Evolutionary conservation across 1,140 invertebrate genomes (phyloP), one percentile per base, ranked within the genome.

Genomic region (Camponotus vicinus): DNA sequence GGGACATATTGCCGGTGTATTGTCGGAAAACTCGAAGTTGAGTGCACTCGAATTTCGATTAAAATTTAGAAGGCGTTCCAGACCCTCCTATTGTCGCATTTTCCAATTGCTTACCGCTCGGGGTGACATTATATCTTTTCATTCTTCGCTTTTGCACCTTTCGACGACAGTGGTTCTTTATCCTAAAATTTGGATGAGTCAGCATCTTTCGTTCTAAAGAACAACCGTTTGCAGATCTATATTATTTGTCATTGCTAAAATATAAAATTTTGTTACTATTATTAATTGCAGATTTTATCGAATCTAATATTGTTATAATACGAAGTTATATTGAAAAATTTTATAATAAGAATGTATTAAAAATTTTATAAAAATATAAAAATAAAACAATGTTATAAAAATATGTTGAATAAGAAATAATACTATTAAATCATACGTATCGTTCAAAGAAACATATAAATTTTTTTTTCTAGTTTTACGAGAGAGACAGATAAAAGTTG

Each of bases 1-100:
- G 86, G 86, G 90, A 92, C 93, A 93, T 93, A 93, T 94, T 92
- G 91, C 91, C 87, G 90, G 80, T 52, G 85, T 85, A 94, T 94
- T 94, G 89, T 93, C 52, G 37, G 9, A 57, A 93, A 94, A 94
- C 92, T 94, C 87, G 89, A 91, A 92, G 91, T 93, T 92, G 90
- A 93, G 93, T 94, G 93, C 92, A 93, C 93, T 94, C 89, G 91
- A 93, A 95, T 94, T 92, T 93, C 82, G 80, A 64, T 75, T 73
- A 70, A 66, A 91, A 83, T 88, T 79, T 75, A 63, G 91, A 92
- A 92, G 94, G 93, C 93, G 94, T 93, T 93, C 71, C 88, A 84
- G 86, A 90, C 88, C 77, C 87, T 88, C 75, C 85, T 79, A 85
- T 90, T 91, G 78, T 88, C 77, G 80, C 77, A 76, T 83, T 89